These are phyloP conservation scores for Craterocephalus amniculus DNA, from an alignment of 2,797 vertebrate species.

Conservation along the genomic window DNA sequence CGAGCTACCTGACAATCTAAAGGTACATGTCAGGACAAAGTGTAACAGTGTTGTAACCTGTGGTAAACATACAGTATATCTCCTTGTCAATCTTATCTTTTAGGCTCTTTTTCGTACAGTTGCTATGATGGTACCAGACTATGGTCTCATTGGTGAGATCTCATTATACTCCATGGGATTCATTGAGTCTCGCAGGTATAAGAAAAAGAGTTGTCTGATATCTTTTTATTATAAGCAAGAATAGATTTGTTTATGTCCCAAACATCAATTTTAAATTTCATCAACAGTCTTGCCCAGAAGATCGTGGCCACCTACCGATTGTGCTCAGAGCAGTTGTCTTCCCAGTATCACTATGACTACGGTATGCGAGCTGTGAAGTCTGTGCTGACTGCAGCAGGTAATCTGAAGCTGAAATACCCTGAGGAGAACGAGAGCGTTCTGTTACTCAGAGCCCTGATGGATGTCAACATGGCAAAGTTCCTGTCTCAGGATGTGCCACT, in stretches of 20 bases:
- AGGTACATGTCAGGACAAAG: slow-evolving; percentile 78
- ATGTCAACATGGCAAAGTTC: slow-evolving; percentile 97
- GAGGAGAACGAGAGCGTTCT: slow-evolving; percentile 88
- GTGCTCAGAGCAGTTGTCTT: slow-evolving; percentile 94
- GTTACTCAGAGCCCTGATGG: slow-evolving; percentile 89
- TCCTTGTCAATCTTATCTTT: slow-evolving; percentile 17
- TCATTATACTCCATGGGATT: slow-evolving; percentile 97
- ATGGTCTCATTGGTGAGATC: slow-evolving; percentile 94
- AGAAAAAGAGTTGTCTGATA: neutral
- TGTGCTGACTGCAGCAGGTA: slow-evolving; percentile 93
- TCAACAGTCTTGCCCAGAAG: slow-evolving; percentile 89
- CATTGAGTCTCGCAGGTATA: slow-evolving; percentile 91
- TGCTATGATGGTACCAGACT: slow-evolving; percentile 98
- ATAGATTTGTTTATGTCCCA: neutral
- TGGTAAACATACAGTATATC: neutral
- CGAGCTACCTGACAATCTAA: slow-evolving; percentile 94
- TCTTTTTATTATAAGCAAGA: neutral
- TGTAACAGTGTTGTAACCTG: neutral
- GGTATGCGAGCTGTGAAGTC: slow-evolving; percentile 97
- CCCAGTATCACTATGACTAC: slow-evolving; percentile 94
- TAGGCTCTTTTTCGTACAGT: slow-evolving; percentile 94
- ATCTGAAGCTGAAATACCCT: slow-evolving; percentile 92
- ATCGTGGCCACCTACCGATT: slow-evolving; percentile 95
- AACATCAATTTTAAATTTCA: slow-evolving; percentile 2
- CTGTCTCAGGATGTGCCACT: slow-evolving; percentile 92